These are phyloP conservation scores for Chymomyza procnemis DNA, from an alignment of 2,888 invertebrate genomes.

Conservation along the genomic window DNA sequence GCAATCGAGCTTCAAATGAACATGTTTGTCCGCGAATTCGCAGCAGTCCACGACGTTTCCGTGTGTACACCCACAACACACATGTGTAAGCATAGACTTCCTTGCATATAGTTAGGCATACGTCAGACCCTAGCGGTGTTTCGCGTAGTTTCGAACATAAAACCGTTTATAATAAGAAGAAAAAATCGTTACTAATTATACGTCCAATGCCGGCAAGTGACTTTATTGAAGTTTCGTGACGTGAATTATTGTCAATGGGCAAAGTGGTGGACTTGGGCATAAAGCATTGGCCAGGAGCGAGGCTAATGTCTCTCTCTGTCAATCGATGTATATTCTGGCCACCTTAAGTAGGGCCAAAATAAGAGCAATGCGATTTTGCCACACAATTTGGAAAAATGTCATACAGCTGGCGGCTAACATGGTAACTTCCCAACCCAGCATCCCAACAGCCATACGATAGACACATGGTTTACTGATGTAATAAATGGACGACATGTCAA, in stretches of 20 bases:
- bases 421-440: neutral
- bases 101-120: neutral
- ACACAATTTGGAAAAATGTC: too few relatives aligned
- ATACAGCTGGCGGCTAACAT: conserved; percentile 12
- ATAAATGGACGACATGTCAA: conserved; percentile 64
- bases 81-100: conserved; percentile 36
- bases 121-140: neutral
- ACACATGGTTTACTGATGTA: conserved; percentile 28
- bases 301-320: conserved; percentile 95
- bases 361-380: neutral
- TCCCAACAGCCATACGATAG: conserved; percentile 12
- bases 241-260: conserved; percentile 70
- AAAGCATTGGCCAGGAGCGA: conserved; percentile 69
- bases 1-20: too few relatives aligned
- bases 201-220: conserved; percentile 64
- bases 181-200: too few relatives aligned
- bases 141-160: conserved; percentile 49
- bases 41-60: too few relatives aligned
- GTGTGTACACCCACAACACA: too few relatives aligned
- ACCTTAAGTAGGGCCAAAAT: conserved; percentile 81
- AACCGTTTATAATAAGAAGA: conserved; percentile 47
- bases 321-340: conserved; percentile 96
- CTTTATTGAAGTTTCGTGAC: conserved; percentile 73
- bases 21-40: too few relatives aligned
- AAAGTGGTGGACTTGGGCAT: neutral